These are phyloP conservation scores for Acanthosepion esculentum DNA, from an alignment of 2,888 invertebrate genomes.

Conservation along the genomic window DNA sequence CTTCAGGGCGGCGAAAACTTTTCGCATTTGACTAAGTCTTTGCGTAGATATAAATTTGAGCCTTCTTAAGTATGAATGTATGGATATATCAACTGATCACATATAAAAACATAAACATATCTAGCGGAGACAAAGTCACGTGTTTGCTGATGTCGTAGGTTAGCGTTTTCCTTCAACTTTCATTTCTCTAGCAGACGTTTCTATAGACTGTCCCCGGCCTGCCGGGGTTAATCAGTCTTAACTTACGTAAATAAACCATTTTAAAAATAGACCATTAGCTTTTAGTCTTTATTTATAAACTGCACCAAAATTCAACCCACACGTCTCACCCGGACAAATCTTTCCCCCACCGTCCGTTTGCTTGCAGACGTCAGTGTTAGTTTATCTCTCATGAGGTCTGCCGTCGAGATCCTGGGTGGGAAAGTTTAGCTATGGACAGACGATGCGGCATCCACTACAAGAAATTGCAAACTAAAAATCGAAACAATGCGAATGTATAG, in stretches of 20 bases:
- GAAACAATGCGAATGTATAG: background rate
- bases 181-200: background rate
- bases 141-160: no score
- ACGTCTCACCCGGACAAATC: no score
- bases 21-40: background rate
- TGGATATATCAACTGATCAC: background rate
- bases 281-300: constrained; percentile 2
- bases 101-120: background rate
- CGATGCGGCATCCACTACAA: background rate
- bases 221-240: background rate
- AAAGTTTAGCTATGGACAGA: background rate
- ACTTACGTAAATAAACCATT: background rate
- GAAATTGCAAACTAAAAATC: background rate
- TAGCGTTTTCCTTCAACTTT: background rate
- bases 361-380: background rate
- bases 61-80: background rate
- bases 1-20: background rate
- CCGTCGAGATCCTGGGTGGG: background rate
- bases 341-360: no score
- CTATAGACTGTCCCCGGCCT: background rate
- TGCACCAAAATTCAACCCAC: background rate
- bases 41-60: background rate
- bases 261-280: background rate
- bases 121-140: no score
- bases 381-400: background rate